Percentiles rank a stretch among this genome's conserved stretches.
These are phyloP conservation scores for Drosophila dives DNA, from an alignment of 2,888 invertebrate species.

Conservation along the genomic window DNA sequence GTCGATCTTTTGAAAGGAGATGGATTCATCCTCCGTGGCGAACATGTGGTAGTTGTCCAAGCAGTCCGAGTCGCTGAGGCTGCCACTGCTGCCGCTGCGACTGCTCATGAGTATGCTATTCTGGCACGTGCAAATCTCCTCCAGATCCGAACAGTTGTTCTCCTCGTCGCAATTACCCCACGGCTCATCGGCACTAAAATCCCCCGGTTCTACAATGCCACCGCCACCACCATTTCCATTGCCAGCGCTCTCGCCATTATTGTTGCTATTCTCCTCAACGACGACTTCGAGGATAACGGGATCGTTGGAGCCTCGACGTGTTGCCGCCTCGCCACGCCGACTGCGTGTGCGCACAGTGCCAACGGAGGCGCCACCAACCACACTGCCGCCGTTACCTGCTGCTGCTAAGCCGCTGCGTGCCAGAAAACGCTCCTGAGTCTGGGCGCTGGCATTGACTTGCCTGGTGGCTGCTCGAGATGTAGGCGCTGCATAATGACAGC, in stretches of 20 bases:
- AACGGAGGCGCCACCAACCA: not conserved
- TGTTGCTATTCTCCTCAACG: constrained; percentile 52
- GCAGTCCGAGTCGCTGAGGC: constrained; percentile 78
- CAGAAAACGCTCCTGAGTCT: constrained; percentile 82
- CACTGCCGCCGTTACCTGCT: not conserved
- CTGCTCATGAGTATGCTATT: constrained; percentile 70
- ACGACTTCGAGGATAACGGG: constrained; percentile 62
- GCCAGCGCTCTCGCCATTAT: constrained; percentile 17
- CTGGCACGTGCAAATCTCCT: constrained; percentile 85
- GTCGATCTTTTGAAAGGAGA: constrained; percentile 29
- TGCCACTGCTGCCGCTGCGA: constrained; percentile 80
- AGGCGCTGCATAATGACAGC: constrained; percentile 82
- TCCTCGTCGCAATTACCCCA: constrained; percentile 85
- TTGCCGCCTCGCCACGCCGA: constrained; percentile 31
- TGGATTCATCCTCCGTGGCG: constrained; percentile 15
- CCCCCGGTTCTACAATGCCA: constrained; percentile 54
- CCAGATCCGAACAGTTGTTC: constrained; percentile 82
- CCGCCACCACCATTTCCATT: constrained; percentile 33
- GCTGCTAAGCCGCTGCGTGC: constrained; percentile 44
- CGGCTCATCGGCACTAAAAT: constrained; percentile 78
- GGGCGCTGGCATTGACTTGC: constrained; percentile 82
- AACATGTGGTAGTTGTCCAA: constrained; percentile 61
- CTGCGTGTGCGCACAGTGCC: constrained; percentile 29
- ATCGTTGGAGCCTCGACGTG: constrained; percentile 51
- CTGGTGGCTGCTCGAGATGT: constrained; percentile 62